Percentiles rank a stretch among this genome's conserved stretches.
phyloP scores from a whole-genome alignment of 1,140 invertebrate species.

The Bombus consobrinus region DNA sequence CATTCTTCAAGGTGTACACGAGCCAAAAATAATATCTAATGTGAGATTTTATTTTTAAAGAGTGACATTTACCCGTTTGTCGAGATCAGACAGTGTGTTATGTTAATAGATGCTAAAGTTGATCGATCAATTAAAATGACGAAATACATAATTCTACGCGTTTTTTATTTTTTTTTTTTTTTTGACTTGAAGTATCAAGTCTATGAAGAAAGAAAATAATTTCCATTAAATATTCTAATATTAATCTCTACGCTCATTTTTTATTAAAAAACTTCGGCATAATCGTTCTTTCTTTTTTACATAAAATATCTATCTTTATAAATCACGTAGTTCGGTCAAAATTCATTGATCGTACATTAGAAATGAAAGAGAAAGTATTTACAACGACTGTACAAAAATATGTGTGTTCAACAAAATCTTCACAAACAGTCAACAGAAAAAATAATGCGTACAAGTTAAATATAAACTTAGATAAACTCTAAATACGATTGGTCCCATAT shows the following conservation, averaged over 20 bases:
- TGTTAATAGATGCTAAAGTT: constrained; percentile 7
- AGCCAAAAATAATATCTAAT: neutral
- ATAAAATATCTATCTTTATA: neutral
- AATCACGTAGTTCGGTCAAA: neutral
- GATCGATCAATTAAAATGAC: neutral
- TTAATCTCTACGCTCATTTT: neutral
- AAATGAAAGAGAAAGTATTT: constrained; percentile 47
- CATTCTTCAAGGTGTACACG: constrained; percentile 46
- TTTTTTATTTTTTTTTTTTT: neutral
- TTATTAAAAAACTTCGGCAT: neutral
- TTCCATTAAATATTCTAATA: neutral
- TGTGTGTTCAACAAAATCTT: constrained; percentile 29
- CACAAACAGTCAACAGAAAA: constrained; percentile 25
- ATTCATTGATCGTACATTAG: neutral
- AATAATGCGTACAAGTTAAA: constrained; percentile 34
- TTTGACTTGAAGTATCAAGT: neutral
- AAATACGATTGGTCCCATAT: constrained; percentile 62
- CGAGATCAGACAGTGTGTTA: constrained; percentile 16
- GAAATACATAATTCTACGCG: neutral
- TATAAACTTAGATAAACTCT: constrained; percentile 35
- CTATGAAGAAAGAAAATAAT: neutral
- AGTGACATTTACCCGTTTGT: neutral
- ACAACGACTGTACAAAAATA: constrained; percentile 51
- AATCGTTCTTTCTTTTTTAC: neutral
- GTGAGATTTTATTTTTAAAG: neutral